A percentile compares a stretch with the other conserved stretches of the same genome.
Evolutionary conservation across 2,888 invertebrate genomes (phyloP).

Genomic region (Carabus problematicus): DNA sequence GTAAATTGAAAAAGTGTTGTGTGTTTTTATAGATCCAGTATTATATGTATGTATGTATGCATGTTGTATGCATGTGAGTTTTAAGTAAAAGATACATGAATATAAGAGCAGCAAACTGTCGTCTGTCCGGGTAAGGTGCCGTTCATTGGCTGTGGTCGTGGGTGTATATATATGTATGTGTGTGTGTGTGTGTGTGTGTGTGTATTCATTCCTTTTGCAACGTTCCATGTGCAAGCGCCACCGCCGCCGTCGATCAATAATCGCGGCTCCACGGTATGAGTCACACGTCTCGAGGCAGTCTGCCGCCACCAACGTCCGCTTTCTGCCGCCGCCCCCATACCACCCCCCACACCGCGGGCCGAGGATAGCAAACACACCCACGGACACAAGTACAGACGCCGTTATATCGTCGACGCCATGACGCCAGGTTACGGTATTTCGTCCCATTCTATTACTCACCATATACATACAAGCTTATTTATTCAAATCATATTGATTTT

Average conservation of each 20-base stretch:
- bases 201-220: slow-evolving; percentile 5
- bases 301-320: slow-evolving; percentile 25
- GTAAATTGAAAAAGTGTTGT: no score
- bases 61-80: not conserved
- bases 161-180: slow-evolving; percentile 9
- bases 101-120: no score
- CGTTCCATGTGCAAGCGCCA: not conserved
- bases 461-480: no score
- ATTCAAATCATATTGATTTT: no score
- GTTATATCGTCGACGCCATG: no score
- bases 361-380: no score
- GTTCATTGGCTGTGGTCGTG: not conserved
- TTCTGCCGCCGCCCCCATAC: slow-evolving; percentile 7
- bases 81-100: no score
- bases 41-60: not conserved
- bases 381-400: no score
- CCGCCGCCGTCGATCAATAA: slow-evolving; percentile 22
- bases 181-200: slow-evolving; percentile 13
- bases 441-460: no score
- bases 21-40: no score
- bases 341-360: not conserved
- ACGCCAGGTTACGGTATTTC: no score
- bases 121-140: no score
- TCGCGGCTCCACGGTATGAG: slow-evolving; percentile 34
- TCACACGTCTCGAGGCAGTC: slow-evolving; percentile 37